A percentile compares a stretch with the other conserved stretches of the same genome.
Conservation (phyloP, 1,140 invertebrate genomes). For the Caenorhabditis briggsae region DNA sequence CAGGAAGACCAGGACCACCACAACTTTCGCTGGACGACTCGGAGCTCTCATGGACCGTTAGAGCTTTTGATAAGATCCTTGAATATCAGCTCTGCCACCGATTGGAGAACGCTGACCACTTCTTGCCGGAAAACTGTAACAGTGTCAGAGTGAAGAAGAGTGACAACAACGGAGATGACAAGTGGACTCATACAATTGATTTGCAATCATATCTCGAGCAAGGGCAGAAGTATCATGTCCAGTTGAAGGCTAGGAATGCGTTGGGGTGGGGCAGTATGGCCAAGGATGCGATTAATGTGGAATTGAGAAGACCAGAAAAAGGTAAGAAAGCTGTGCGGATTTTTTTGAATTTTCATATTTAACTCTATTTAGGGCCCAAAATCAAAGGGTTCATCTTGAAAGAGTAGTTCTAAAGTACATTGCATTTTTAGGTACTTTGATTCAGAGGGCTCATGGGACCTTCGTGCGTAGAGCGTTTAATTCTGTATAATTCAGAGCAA, state of each 20-base stretch:
- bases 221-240: constrained; percentile 56
- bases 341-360: no score
- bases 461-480: no score
- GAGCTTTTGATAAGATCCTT: constrained; percentile 49
- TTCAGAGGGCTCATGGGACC: no score
- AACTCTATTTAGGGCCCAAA: no score
- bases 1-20: constrained; percentile 62
- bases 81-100: constrained; percentile 57
- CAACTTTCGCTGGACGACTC: constrained; percentile 40
- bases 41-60: constrained; percentile 57
- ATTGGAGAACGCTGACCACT: constrained; percentile 55
- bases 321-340: not conserved
- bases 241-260: constrained; percentile 62
- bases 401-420: no score
- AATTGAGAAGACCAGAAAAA: constrained; percentile 23
- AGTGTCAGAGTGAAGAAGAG: constrained; percentile 54
- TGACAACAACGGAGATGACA: constrained; percentile 51
- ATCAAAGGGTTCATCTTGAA: no score
- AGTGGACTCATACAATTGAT: constrained; percentile 23
- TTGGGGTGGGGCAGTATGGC: constrained; percentile 62
- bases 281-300: constrained; percentile 56
- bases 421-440: no score
- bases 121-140: constrained; percentile 20
- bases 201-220: constrained; percentile 26
- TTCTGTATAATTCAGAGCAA: no score